A percentile compares a stretch with the other conserved stretches of the same genome.
Conservation (phyloP, 2,113 vertebrate species). For the Amazona vittata region DNA sequence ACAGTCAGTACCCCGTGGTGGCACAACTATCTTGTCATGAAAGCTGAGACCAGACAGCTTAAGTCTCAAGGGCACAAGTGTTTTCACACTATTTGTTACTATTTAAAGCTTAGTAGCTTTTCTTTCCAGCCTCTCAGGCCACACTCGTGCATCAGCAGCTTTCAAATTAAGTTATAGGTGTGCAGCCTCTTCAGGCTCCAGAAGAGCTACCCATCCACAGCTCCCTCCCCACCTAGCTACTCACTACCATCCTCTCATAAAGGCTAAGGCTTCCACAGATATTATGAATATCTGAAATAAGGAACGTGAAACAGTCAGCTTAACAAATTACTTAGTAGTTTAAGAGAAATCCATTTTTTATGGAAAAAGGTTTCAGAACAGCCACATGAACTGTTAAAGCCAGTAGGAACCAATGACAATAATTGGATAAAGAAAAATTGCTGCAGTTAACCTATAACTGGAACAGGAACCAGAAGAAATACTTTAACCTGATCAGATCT, state of each 20-base stretch:
- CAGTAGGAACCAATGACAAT: neutral
- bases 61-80: slow-evolving; percentile 2
- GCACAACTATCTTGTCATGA: neutral
- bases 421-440: neutral
- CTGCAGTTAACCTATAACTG: neutral
- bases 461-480: neutral
- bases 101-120: slow-evolving; percentile 15
- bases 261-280: neutral
- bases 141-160: neutral
- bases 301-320: neutral
- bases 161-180: neutral
- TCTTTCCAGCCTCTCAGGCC: neutral
- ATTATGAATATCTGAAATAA: neutral
- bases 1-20: neutral
- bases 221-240: neutral
- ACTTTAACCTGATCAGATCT: neutral
- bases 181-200: neutral
- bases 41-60: neutral
- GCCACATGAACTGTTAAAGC: neutral
- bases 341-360: neutral
- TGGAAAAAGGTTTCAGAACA: neutral
- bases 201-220: neutral
- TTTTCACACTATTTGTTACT: slow-evolving; percentile 33
- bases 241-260: neutral
- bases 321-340: neutral